These are phyloP conservation scores for Paramormyrops hopkinsi DNA, from an alignment of 2,797 vertebrate genomes.

Conservation along the genomic window DNA sequence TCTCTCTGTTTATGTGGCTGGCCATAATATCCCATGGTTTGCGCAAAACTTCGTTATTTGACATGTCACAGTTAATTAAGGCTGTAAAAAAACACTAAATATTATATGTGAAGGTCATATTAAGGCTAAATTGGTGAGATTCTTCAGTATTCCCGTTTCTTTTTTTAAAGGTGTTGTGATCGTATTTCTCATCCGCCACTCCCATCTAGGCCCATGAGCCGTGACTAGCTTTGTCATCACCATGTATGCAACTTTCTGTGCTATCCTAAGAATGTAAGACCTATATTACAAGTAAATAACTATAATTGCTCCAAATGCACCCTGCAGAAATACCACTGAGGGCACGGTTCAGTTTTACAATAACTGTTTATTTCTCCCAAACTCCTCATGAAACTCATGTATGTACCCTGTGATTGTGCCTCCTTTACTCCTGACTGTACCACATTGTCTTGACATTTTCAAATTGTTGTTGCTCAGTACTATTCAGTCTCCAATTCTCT, in stretches of 20 bases:
- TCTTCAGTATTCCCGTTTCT: neutral
- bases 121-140: conserved; percentile 19
- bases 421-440: neutral
- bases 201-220: neutral
- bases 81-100: neutral
- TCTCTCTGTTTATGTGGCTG: neutral
- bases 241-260: conserved; percentile 20
- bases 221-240: neutral
- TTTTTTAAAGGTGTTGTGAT: neutral
- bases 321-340: neutral
- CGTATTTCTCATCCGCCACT: neutral
- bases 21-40: neutral
- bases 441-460: neutral
- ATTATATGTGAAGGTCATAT: conserved; percentile 19
- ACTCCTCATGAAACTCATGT: neutral
- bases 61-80: conserved; percentile 15
- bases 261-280: conserved; percentile 70
- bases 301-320: neutral
- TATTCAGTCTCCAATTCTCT: neutral
- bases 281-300: conserved; percentile 59
- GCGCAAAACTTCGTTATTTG: neutral
- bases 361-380: neutral
- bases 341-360: neutral
- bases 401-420: neutral
- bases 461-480: neutral